Conservation (phyloP, 2,113 vertebrate species). For the Cyprinodon variegatus region DNA sequence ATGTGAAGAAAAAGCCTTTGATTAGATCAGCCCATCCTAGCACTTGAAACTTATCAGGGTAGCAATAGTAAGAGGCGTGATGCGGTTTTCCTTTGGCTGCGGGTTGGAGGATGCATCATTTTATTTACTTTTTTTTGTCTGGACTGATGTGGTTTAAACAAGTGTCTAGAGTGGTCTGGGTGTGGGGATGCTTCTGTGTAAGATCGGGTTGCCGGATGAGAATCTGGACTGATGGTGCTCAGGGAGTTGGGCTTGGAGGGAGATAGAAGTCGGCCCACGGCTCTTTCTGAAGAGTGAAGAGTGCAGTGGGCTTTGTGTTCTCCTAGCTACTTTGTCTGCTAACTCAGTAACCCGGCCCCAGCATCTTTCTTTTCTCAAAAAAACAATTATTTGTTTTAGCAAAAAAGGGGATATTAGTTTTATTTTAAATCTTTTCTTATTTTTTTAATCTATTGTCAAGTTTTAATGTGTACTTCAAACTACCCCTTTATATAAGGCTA, state of each 20-base stretch:
- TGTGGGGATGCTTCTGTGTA: slow-evolving; percentile 50
- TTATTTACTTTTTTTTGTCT: slow-evolving; percentile 40
- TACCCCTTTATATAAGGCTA: too few species aligned
- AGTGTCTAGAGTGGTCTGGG: slow-evolving; percentile 70
- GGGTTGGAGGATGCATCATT: slow-evolving; percentile 68
- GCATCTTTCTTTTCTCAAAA: slow-evolving; percentile 13
- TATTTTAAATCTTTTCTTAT: too few species aligned
- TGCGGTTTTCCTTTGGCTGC: slow-evolving; percentile 58
- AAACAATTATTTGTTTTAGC: too few species aligned
- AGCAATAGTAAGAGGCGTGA: slow-evolving; percentile 44
- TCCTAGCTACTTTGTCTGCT: slow-evolving; percentile 54
- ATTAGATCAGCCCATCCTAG: slow-evolving; percentile 45
- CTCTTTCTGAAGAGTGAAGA: slow-evolving; percentile 9
- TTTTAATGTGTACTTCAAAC: too few species aligned
- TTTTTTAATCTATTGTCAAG: too few species aligned
- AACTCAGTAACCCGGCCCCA: slow-evolving; percentile 57
- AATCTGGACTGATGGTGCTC: slow-evolving; percentile 73
- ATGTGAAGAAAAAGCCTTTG: slow-evolving; percentile 48
- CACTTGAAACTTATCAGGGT: slow-evolving; percentile 35
- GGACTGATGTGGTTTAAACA: slow-evolving; percentile 75
- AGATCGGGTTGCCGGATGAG: slow-evolving; percentile 74
- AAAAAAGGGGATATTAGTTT: too few species aligned
- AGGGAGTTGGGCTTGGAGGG: slow-evolving; percentile 37
- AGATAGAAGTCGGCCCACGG: slow-evolving; percentile 15
- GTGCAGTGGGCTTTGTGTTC: slow-evolving; percentile 23